Percentiles rank a stretch among this genome's conserved stretches.
Evolutionary conservation across 2,888 invertebrate species (phyloP).

Genomic region (Litoditis marina): DNA sequence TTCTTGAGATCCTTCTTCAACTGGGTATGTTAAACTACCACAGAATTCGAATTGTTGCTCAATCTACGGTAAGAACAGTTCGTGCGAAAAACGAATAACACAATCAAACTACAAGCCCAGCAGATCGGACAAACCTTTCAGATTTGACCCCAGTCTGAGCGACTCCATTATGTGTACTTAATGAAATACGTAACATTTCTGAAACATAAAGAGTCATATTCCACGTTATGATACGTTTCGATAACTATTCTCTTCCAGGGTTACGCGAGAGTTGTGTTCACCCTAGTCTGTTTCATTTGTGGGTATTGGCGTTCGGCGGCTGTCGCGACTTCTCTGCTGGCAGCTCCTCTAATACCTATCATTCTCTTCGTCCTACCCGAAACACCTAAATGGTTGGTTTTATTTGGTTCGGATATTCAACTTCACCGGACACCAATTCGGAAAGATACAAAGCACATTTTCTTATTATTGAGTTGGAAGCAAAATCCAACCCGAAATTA

Average conservation of each 20-base stretch:
- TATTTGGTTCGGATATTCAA: background rate
- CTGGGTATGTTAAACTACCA: slow-evolving; percentile 29
- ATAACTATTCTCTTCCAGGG: slow-evolving; percentile 28
- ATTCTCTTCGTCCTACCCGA: slow-evolving; percentile 31
- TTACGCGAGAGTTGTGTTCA: slow-evolving; percentile 43
- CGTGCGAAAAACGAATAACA: too few species aligned
- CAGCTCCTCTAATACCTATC: slow-evolving; percentile 26
- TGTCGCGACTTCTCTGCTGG: slow-evolving; percentile 26
- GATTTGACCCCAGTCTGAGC: background rate
- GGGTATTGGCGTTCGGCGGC: slow-evolving; percentile 38
- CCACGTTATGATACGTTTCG: too few species aligned
- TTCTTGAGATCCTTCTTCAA: slow-evolving; percentile 42
- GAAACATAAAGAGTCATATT: too few species aligned
- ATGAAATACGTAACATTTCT: too few species aligned
- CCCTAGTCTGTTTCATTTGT: slow-evolving; percentile 33
- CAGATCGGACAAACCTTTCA: background rate
- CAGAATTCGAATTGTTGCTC: background rate
- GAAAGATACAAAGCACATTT: background rate
- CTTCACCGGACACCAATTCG: too few species aligned
- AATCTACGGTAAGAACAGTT: too few species aligned
- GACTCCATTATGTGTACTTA: too few species aligned
- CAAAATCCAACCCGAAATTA: too few species aligned
- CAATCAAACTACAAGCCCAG: too few species aligned
- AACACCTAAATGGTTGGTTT: slow-evolving; percentile 38
- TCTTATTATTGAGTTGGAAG: background rate